phyloP scores from a whole-genome alignment of 2,113 vertebrate species.

The Alexandromys fortis region DNA sequence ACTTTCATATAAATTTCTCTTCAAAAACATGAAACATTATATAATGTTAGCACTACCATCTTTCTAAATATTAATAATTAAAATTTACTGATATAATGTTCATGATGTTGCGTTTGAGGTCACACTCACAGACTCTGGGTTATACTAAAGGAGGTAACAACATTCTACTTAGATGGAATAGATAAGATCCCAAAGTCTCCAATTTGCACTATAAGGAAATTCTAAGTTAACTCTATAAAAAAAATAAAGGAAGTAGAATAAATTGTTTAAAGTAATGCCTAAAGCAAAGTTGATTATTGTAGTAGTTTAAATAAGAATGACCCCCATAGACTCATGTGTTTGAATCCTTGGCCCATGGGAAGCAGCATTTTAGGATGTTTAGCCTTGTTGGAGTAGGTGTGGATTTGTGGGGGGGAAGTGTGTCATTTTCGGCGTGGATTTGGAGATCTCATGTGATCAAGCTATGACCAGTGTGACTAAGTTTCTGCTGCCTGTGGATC shows the following conservation, averaged over 20 bases:
- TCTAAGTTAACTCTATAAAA: neutral
- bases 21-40: constrained; percentile 13
- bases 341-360: neutral
- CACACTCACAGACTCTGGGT: neutral
- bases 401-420: neutral
- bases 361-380: neutral
- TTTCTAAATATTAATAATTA: neutral
- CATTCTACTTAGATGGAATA: constrained; percentile 32
- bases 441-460: neutral
- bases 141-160: neutral
- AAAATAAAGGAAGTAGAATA: neutral
- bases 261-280: neutral
- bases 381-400: neutral
- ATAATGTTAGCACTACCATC: constrained; percentile 29
- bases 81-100: neutral
- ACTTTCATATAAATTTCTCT: constrained; percentile 53
- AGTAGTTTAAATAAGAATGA: neutral
- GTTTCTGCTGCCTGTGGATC: neutral
- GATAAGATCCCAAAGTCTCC: neutral
- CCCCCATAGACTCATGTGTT: neutral
- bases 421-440: neutral
- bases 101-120: neutral
- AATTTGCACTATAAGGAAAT: neutral
- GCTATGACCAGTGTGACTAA: neutral
- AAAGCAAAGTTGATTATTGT: neutral